phyloP scores from a whole-genome alignment of 2,888 invertebrate species.

The Pemphredon lugubris region DNA sequence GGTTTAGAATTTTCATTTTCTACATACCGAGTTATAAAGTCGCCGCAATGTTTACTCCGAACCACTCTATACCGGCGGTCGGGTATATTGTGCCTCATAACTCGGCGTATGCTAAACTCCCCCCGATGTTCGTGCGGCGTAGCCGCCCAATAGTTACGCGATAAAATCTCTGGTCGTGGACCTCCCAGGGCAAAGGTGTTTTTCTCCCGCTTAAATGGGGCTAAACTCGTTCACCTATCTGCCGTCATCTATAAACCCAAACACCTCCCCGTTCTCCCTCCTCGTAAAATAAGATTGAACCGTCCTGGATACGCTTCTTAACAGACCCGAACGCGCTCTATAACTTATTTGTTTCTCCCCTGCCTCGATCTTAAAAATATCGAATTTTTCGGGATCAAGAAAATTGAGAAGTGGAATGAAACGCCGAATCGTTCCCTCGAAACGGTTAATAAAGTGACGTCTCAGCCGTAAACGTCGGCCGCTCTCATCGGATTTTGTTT shows the following conservation, averaged over 20 bases:
- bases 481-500: no score
- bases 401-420: no score
- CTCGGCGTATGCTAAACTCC: constrained; percentile 45
- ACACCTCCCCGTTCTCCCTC: constrained; percentile 53
- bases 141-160: constrained; percentile 65
- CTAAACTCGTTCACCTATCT: constrained; percentile 59
- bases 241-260: constrained; percentile 61
- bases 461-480: no score
- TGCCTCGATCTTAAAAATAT: not conserved
- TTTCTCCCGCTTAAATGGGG: constrained; percentile 53
- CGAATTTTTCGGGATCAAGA: no score
- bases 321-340: constrained; percentile 2
- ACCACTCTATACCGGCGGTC: constrained; percentile 1
- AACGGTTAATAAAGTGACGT: no score
- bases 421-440: no score
- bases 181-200: constrained; percentile 64
- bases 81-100: constrained; percentile 31
- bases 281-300: constrained; percentile 57
- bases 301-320: constrained; percentile 27
- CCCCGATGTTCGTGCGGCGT: constrained; percentile 53
- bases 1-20: no score
- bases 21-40: constrained; percentile 21
- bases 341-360: not conserved
- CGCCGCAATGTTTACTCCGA: constrained; percentile 14
- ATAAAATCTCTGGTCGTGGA: constrained; percentile 65